These are phyloP conservation scores for Tanypteryx hageni DNA, from an alignment of 2,888 invertebrate species.

Conservation along the genomic window DNA sequence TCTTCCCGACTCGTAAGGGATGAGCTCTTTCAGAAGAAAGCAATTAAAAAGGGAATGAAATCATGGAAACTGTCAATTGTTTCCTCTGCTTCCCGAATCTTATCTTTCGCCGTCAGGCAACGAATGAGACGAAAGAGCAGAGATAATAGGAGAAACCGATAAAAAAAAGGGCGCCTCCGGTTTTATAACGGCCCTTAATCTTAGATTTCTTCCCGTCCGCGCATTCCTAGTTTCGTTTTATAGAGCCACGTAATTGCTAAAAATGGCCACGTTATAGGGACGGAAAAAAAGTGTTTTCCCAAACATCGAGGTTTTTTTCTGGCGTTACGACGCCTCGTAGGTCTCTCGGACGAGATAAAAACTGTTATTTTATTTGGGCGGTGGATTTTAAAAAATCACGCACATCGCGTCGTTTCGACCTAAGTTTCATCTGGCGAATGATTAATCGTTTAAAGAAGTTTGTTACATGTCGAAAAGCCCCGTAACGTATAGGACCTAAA, in stretches of 20 bases:
- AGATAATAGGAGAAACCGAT: not conserved
- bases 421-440: not conserved
- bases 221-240: slow-evolving; percentile 21
- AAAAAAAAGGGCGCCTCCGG: not conserved
- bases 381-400: not conserved
- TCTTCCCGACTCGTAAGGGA: not conserved
- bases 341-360: not conserved
- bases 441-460: not conserved
- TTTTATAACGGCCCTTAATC: slow-evolving; percentile 47
- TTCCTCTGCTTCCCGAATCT: not conserved
- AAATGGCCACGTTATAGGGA: not conserved
- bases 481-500: too few relatives aligned
- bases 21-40: not conserved
- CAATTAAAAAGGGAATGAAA: not conserved
- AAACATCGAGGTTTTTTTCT: not conserved
- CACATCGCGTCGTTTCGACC: not conserved
- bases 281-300: not conserved
- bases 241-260: not conserved
- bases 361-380: not conserved
- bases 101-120: not conserved
- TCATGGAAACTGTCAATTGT: not conserved
- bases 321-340: not conserved
- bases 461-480: too few relatives aligned
- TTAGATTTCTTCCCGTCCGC: slow-evolving; percentile 28
- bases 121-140: not conserved